A percentile compares a stretch with the other conserved stretches of the same genome.
Conservation (phyloP, 2,113 vertebrate genomes). For the Macaca fascicularis region DNA sequence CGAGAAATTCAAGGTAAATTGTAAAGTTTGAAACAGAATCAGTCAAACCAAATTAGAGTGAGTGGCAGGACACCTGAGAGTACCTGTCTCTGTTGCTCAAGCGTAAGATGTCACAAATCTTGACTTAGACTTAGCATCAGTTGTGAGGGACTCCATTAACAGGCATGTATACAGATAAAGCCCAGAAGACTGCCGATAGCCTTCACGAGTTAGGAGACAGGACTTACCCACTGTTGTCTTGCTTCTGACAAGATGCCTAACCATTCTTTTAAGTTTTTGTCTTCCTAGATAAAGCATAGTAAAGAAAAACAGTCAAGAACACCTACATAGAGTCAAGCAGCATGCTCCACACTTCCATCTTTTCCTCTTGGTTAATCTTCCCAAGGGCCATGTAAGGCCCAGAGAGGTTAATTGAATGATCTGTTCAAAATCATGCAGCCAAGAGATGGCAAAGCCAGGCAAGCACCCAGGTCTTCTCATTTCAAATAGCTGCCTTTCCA, state of each 20-base stretch:
- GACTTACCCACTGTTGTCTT: neutral
- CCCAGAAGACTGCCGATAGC: neutral
- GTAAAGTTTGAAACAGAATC: neutral
- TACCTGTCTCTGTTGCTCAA: neutral
- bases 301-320: neutral
- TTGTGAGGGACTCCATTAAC: neutral
- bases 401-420: neutral
- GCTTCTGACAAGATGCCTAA: neutral
- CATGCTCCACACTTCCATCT: neutral
- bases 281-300: neutral
- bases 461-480: neutral
- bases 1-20: slow-evolving; percentile 46
- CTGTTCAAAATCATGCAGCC: neutral
- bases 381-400: neutral
- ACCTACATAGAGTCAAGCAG: neutral
- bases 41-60: neutral
- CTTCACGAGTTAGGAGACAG: neutral
- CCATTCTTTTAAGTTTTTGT: neutral
- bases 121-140: neutral
- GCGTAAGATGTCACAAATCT: neutral
- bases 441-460: neutral
- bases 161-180: neutral
- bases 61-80: neutral
- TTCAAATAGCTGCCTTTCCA: neutral
- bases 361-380: neutral